These are phyloP conservation scores for Hepsetus odoe DNA, from an alignment of 2,113 vertebrate species.

Conservation along the genomic window DNA sequence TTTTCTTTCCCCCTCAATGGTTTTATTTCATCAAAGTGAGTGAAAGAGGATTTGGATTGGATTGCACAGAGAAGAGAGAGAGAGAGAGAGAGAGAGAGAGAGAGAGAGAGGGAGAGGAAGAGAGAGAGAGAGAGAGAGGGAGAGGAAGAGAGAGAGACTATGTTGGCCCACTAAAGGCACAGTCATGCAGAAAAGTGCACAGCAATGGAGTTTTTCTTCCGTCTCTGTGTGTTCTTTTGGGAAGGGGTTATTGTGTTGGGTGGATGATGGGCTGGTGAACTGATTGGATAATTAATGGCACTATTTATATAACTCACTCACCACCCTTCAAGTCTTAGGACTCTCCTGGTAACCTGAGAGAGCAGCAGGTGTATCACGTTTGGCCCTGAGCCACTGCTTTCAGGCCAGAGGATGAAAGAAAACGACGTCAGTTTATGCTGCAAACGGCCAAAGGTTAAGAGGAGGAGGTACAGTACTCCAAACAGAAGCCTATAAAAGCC, in stretches of 20 bases:
- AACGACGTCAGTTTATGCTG: neutral
- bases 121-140: neutral
- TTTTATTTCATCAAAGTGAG: neutral
- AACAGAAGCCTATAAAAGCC: constrained; percentile 14
- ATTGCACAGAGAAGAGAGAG: constrained; percentile 7
- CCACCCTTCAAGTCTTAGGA: constrained; percentile 41
- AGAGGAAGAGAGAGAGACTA: neutral
- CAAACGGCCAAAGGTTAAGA: constrained; percentile 15
- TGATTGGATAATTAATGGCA: constrained; percentile 74
- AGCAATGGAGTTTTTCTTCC: constrained; percentile 67
- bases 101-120: neutral
- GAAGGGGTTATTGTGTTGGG: constrained; percentile 57
- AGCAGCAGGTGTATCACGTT: constrained; percentile 42
- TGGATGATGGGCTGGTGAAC: constrained; percentile 33
- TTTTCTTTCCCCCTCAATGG: neutral
- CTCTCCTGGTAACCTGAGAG: constrained; percentile 52
- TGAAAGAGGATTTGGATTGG: neutral
- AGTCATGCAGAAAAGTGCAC: constrained; percentile 74
- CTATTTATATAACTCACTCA: constrained; percentile 64
- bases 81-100: too few relatives aligned
- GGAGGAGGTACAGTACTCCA: neutral
- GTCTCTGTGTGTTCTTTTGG: constrained; percentile 53
- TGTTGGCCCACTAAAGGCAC: constrained; percentile 62
- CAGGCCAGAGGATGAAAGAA: constrained; percentile 5
- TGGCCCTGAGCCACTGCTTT: constrained; percentile 46